phyloP scores from a whole-genome alignment of 2,888 invertebrate genomes.

The Lithophane leautieri region DNA sequence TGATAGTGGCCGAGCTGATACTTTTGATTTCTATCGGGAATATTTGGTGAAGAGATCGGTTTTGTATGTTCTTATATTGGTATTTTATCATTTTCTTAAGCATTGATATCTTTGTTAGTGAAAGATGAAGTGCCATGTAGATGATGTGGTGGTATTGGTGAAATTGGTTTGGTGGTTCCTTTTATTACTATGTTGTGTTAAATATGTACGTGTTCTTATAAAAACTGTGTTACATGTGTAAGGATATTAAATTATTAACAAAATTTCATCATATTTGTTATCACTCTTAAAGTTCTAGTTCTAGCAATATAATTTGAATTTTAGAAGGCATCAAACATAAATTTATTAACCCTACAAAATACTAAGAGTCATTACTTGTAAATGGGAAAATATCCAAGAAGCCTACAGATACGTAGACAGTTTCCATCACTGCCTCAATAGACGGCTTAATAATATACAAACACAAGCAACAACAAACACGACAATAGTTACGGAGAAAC shows the following conservation, averaged over 20 bases:
- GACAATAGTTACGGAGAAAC: constrained; percentile 74
- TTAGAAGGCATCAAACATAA: neutral
- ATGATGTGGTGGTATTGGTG: neutral
- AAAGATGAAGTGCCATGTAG: neutral
- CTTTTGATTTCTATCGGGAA: constrained; percentile 47
- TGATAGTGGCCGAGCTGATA: constrained; percentile 65
- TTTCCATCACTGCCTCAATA: constrained; percentile 46
- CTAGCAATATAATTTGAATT: neutral
- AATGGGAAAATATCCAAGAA: constrained; percentile 13
- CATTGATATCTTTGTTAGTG: neutral
- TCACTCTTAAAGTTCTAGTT: constrained; percentile 6
- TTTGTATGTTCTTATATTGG: constrained; percentile 11
- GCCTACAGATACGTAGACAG: constrained; percentile 17
- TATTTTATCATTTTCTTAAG: neutral
- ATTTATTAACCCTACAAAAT: neutral
- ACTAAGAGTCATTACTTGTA: neutral
- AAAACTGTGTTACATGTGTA: neutral
- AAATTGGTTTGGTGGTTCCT: neutral
- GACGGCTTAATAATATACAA: constrained; percentile 66
- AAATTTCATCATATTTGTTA: neutral
- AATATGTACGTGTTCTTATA: neutral
- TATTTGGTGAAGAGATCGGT: constrained; percentile 59
- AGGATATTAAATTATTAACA: neutral
- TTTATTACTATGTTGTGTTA: neutral
- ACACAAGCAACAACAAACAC: constrained; percentile 68